Conservation (phyloP, 2,113 vertebrate genomes). For the Cathartes aura region DNA sequence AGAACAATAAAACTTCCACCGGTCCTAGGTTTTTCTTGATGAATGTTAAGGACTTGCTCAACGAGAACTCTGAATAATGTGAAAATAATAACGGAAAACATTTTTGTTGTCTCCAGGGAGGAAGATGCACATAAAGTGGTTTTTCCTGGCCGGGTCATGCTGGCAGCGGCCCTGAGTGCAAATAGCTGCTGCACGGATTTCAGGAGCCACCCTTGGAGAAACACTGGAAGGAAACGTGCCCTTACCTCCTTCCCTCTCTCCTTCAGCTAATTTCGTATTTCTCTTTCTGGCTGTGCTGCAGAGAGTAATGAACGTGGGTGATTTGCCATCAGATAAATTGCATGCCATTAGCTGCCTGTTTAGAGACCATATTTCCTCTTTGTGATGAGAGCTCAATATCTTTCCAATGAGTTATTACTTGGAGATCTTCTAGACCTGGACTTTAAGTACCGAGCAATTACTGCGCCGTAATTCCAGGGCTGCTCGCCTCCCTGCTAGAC, state of each 20-base stretch:
- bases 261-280: slow-evolving; percentile 38
- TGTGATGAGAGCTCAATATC: slow-evolving; percentile 63
- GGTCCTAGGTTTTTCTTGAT: neutral
- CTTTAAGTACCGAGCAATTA: slow-evolving; percentile 63
- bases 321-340: slow-evolving; percentile 69
- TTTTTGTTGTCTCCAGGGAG: neutral
- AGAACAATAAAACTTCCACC: neutral
- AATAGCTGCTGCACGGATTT: neutral
- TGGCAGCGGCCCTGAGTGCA: neutral
- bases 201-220: neutral
- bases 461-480: slow-evolving; percentile 26
- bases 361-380: slow-evolving; percentile 72
- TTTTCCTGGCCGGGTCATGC: neutral
- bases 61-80: neutral
- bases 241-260: neutral
- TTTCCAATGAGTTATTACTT: slow-evolving; percentile 63
- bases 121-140: neutral
- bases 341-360: slow-evolving; percentile 71
- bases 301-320: slow-evolving; percentile 61
- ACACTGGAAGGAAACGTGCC: neutral
- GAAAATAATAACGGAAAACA: neutral
- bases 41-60: neutral
- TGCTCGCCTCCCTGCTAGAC: neutral
- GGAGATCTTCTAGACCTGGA: slow-evolving; percentile 36
- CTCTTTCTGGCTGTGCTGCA: slow-evolving; percentile 14